Evolutionary conservation across 2,888 invertebrate genomes (phyloP), one percentile per base, ranked within the genome.

Genomic region (Amphipoea lucens): DNA sequence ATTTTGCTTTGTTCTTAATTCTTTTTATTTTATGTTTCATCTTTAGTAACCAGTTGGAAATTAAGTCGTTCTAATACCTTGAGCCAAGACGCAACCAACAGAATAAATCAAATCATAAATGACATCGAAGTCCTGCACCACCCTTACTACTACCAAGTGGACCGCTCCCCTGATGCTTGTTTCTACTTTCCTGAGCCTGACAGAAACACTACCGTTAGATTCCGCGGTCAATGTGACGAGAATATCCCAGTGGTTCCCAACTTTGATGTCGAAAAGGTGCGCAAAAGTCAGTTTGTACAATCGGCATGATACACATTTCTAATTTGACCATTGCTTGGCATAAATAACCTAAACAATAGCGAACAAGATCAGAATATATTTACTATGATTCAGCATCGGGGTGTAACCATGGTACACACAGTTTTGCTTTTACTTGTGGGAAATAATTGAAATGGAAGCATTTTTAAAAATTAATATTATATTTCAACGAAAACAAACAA

Each of bases 11-110:
- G 29, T 29, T 29, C 29, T 29, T 29, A 29, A 29, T 29, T 29
- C 1, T 23, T 23, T 20, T 71, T 54, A 23, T 69, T 17, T 48
- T n/a, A 17, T 69, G 1, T 23, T 40, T 42, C 40, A 1, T 54
- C 11, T 76, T 54, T 66, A 95, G 95, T 95, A 4, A 93, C 90
- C 90, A 93, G 93, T 74, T 95, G 95, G 95, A 94, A 94, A 74
- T 85, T 95, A 9, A 94, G 94, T 79, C 91, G 94, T 23, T 82
- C 86, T 4, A 87, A 88, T 54, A 83, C 90, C 23, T 78, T 94
- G 14, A 87, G 90, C 11, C 45, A 73, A 9, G 57, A 70, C 2
- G 93, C 93, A 29, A 82, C 66, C 7, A 69, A 73, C 5, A 88
- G 87, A 57, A 93, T 95, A 29, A 89, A 92, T 51, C 77, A 81